These are phyloP conservation scores for Tetranychus piercei DNA, from an alignment of 2,888 invertebrate genomes.

Conservation along the genomic window DNA sequence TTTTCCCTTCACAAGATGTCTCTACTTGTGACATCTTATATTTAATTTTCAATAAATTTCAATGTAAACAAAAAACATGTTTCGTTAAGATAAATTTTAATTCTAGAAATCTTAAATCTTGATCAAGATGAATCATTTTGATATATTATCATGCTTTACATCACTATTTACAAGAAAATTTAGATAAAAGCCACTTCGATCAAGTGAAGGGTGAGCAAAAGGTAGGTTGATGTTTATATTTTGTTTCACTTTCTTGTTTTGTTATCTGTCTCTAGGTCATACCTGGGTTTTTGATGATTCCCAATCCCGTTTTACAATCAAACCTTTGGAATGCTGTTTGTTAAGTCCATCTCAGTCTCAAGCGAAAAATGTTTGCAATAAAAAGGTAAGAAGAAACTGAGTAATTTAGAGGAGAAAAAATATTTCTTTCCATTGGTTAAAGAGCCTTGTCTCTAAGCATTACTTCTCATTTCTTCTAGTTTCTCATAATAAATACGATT, in stretches of 20 bases:
- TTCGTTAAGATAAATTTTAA: too few species aligned
- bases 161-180: too few species aligned
- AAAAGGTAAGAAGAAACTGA: not conserved
- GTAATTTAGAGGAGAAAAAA: not conserved
- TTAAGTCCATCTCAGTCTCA: not conserved
- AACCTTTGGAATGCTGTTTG: not conserved
- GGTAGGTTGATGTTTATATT: not conserved
- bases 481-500: not conserved
- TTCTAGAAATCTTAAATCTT: not conserved
- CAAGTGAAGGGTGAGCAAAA: too few species aligned
- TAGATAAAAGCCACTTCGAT: too few species aligned
- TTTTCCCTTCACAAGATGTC: too few species aligned
- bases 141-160: not conserved
- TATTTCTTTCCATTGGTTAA: not conserved
- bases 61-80: too few species aligned
- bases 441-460: not conserved
- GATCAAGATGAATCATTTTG: constrained; percentile 3
- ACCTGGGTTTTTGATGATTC: not conserved
- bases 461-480: not conserved
- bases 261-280: not conserved
- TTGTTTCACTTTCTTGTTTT: not conserved
- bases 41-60: too few species aligned
- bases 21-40: too few species aligned
- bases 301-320: not conserved
- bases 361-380: not conserved